phyloP scores from a whole-genome alignment of 2,113 vertebrate genomes.

The Clarias batrachus region DNA sequence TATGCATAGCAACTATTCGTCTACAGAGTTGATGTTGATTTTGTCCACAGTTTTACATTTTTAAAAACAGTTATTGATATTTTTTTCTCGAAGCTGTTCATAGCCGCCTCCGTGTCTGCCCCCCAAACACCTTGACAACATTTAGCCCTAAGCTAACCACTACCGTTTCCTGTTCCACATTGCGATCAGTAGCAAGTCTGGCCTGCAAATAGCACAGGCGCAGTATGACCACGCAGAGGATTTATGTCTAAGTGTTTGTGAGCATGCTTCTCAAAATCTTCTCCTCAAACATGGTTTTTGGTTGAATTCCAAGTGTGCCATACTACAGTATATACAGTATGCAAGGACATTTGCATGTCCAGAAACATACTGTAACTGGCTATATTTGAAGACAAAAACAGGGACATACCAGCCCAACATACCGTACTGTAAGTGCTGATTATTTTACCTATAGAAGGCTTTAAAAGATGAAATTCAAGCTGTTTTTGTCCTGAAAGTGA shows the following conservation, averaged over 20 bases:
- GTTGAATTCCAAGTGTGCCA: background rate
- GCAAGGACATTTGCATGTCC: background rate
- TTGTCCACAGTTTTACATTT: background rate
- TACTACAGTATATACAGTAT: background rate
- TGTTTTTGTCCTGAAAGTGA: background rate
- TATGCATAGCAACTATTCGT: background rate
- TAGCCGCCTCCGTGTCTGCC: background rate
- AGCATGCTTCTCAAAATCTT: background rate
- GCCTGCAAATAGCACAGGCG: background rate
- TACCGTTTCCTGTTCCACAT: slow-evolving; percentile 12
- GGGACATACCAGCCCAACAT: background rate
- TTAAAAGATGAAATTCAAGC: background rate
- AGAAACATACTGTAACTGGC: background rate
- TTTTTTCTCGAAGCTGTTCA: background rate
- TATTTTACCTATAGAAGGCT: too few relatives aligned
- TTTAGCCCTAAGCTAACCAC: background rate
- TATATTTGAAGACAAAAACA: background rate
- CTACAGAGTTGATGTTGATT: background rate
- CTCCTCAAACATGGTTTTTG: background rate
- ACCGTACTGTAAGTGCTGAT: too few relatives aligned
- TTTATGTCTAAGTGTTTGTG: background rate
- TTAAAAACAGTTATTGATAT: background rate
- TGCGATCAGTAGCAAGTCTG: too few relatives aligned
- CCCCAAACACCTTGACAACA: background rate
- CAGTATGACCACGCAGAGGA: background rate